phyloP scores from a whole-genome alignment of 2,888 invertebrate genomes.

The Stomorhina lunata region DNA sequence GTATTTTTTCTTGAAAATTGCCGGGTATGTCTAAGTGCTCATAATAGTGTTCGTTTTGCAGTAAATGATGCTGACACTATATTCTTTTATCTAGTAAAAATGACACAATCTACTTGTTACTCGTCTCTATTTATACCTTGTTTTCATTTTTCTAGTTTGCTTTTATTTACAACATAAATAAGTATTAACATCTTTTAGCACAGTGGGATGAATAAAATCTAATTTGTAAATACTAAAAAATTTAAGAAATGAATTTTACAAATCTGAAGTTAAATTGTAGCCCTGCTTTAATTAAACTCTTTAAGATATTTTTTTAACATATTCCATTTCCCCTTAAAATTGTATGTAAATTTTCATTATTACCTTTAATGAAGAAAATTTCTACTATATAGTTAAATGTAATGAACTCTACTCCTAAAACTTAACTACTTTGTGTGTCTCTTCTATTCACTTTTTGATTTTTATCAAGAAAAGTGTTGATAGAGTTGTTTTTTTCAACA shows the following conservation, averaged over 20 bases:
- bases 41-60: conserved; percentile 19
- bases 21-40: neutral
- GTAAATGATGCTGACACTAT: conserved; percentile 61
- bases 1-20: no score
- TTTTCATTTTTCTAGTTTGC: neutral
- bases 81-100: conserved; percentile 56
- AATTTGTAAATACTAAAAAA: neutral
- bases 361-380: no score
- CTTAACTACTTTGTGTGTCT: conserved; percentile 24
- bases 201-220: neutral
- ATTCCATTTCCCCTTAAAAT: no score
- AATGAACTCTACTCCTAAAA: conserved; percentile 32
- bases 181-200: neutral
- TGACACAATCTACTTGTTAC: conserved; percentile 22
- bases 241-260: no score
- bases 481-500: conserved; percentile 15
- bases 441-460: conserved; percentile 5
- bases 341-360: no score
- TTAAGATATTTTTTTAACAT: no score
- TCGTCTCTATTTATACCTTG: neutral
- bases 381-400: conserved; percentile 48
- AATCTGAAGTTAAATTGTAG: no score
- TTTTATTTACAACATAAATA: neutral
- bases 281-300: no score
- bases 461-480: conserved; percentile 9